phyloP scores from a whole-genome alignment of 2,888 invertebrate genomes.

The Drosophila peninsularis region DNA sequence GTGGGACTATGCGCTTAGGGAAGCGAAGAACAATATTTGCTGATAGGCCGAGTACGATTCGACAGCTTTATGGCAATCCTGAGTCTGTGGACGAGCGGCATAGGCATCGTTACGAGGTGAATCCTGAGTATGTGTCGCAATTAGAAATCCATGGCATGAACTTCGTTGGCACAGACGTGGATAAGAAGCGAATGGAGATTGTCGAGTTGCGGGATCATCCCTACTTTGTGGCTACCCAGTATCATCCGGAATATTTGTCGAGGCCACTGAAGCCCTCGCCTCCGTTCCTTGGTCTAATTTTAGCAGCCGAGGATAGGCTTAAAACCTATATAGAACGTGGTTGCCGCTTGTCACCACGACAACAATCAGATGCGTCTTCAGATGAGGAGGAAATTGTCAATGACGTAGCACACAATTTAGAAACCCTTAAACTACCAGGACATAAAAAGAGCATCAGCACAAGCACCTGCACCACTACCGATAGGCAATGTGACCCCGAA shows the following conservation, averaged over 20 bases:
- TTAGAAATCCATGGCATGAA: conserved; percentile 93
- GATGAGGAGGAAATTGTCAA: conserved; percentile 83
- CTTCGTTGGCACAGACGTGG: conserved; percentile 94
- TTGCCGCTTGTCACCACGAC: conserved; percentile 90
- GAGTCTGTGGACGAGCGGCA: conserved; percentile 96
- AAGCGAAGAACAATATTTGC: conserved; percentile 94
- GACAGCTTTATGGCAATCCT: conserved; percentile 91
- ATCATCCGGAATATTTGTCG: conserved; percentile 98
- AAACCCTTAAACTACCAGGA: conserved; percentile 23
- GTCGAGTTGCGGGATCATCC: conserved; percentile 94
- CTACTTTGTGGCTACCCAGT: conserved; percentile 98
- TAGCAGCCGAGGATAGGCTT: conserved; percentile 94
- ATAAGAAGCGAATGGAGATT: conserved; percentile 97
- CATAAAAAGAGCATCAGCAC: not conserved
- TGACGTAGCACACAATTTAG: conserved; percentile 27
- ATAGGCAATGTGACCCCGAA: not conserved
- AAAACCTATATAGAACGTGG: conserved; percentile 89
- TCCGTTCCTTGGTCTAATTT: conserved; percentile 96
- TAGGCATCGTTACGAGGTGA: conserved; percentile 98
- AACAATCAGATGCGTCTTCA: conserved; percentile 91
- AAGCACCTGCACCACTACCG: conserved; percentile 1
- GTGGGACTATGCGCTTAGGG: conserved; percentile 99
- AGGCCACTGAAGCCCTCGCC: conserved; percentile 96
- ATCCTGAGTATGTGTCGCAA: conserved; percentile 92
- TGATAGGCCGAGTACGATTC: conserved; percentile 86